Evolutionary conservation across 2,113 vertebrate genomes (phyloP).

Genomic region (zebrafish (Danio rerio)): DNA sequence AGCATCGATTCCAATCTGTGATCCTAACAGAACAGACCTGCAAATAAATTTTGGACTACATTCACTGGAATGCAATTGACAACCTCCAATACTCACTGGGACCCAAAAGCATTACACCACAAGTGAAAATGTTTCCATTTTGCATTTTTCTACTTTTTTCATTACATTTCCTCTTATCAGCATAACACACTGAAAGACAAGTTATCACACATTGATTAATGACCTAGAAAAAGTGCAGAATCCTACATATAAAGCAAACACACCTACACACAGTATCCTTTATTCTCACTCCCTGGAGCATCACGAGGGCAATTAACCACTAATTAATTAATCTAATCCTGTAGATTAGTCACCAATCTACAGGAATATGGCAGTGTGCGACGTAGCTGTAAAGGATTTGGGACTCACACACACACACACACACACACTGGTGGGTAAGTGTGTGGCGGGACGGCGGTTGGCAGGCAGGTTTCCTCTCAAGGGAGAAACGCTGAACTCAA

Average conservation of each 20-base stretch:
- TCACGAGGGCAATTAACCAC: slow-evolving; percentile 10
- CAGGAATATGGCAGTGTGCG: slow-evolving; percentile 24
- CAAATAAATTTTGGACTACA: background rate
- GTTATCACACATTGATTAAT: background rate
- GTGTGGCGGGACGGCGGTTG: slow-evolving; percentile 20
- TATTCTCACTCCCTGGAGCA: background rate
- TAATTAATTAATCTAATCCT: slow-evolving; percentile 28
- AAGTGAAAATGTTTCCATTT: background rate
- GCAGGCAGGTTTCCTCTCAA: slow-evolving; percentile 50
- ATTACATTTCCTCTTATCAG: background rate
- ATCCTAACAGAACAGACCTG: background rate
- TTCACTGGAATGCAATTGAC: background rate
- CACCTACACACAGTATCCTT: background rate
- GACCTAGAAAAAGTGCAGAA: slow-evolving; percentile 1
- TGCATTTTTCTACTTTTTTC: background rate
- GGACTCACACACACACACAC: slow-evolving; percentile 19
- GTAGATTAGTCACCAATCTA: slow-evolving; percentile 27
- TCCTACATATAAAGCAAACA: slow-evolving; percentile 1
- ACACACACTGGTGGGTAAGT: slow-evolving; percentile 12
- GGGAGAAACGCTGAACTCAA: slow-evolving; percentile 58
- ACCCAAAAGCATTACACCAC: background rate
- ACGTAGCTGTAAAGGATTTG: slow-evolving; percentile 18
- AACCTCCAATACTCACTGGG: background rate
- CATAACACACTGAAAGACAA: background rate
- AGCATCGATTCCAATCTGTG: background rate